A percentile compares a stretch with the other conserved stretches of the same genome.
These are phyloP conservation scores for Sminthurides aquaticus DNA, from an alignment of 2,888 invertebrate species.

Conservation along the genomic window DNA sequence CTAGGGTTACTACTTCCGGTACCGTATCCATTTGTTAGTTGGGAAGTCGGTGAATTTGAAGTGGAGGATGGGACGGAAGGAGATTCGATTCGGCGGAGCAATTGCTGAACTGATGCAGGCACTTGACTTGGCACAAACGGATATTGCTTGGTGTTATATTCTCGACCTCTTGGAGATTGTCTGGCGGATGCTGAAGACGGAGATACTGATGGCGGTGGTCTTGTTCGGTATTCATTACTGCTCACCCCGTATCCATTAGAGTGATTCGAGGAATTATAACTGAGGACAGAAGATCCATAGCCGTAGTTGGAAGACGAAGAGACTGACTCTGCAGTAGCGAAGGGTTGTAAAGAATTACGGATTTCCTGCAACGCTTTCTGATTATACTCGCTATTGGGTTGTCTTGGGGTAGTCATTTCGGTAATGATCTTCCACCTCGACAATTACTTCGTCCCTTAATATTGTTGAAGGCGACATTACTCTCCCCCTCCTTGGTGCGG, in stretches of 20 bases:
- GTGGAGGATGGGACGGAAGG: slow-evolving; percentile 55
- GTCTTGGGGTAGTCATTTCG: slow-evolving; percentile 30
- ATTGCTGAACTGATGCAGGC: slow-evolving; percentile 60
- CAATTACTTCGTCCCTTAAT: neutral
- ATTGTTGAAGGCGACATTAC: slow-evolving; percentile 4
- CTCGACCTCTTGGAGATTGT: slow-evolving; percentile 37
- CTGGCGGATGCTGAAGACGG: slow-evolving; percentile 6
- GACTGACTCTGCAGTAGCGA: slow-evolving; percentile 32
- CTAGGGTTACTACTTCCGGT: neutral
- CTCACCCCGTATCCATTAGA: slow-evolving; percentile 1
- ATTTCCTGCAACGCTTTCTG: slow-evolving; percentile 42
- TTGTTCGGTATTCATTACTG: neutral
- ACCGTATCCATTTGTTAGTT: slow-evolving; percentile 47
- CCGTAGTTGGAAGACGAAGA: slow-evolving; percentile 22
- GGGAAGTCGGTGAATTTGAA: slow-evolving; percentile 68
- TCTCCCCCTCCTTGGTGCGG: no score
- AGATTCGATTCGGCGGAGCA: slow-evolving; percentile 60
- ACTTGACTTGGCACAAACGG: slow-evolving; percentile 50
- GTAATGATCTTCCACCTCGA: slow-evolving; percentile 4
- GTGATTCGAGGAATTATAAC: slow-evolving; percentile 9
- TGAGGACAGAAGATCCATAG: slow-evolving; percentile 6
- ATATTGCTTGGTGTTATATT: slow-evolving; percentile 46
- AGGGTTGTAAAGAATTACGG: slow-evolving; percentile 39
- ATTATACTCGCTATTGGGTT: slow-evolving; percentile 37
- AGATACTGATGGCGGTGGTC: neutral